These are phyloP conservation scores for Malurus leucopterus DNA, from an alignment of 2,797 vertebrate species.

Conservation along the genomic window DNA sequence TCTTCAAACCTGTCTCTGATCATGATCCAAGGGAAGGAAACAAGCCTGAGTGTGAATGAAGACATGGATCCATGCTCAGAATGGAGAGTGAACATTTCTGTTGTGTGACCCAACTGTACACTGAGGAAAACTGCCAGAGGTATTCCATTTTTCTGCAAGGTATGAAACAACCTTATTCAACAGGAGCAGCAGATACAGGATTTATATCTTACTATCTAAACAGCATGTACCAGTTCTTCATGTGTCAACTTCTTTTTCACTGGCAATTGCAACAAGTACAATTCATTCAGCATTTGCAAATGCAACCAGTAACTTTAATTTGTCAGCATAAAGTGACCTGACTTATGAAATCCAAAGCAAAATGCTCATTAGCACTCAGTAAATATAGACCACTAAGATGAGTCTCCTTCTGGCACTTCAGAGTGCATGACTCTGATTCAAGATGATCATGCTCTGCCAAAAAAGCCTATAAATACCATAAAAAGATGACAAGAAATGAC, in stretches of 20 bases:
- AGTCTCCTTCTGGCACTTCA: not conserved
- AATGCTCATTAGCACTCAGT: not conserved
- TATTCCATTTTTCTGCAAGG: not conserved
- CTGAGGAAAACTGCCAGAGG: not conserved
- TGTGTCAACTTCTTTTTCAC: not conserved
- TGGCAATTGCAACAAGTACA: not conserved
- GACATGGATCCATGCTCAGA: not conserved
- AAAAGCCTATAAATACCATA: not conserved
- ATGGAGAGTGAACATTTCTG: not conserved
- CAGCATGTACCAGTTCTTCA: not conserved
- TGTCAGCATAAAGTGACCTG: not conserved
- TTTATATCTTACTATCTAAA: not conserved
- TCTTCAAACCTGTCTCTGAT: not conserved
- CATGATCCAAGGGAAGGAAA: not conserved
- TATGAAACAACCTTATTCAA: not conserved
- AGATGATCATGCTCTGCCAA: not conserved
- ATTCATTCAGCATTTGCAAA: not conserved
- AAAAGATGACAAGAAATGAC: not conserved
- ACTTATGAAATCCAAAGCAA: not conserved
- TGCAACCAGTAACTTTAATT: not conserved
- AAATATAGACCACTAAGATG: not conserved
- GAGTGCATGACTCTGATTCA: not conserved
- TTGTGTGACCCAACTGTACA: not conserved
- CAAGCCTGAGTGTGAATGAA: not conserved
- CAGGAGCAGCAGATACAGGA: not conserved